These are phyloP conservation scores for Drosophila nr. perissopoda DNA, from an alignment of 2,888 invertebrate genomes.

Conservation along the genomic window DNA sequence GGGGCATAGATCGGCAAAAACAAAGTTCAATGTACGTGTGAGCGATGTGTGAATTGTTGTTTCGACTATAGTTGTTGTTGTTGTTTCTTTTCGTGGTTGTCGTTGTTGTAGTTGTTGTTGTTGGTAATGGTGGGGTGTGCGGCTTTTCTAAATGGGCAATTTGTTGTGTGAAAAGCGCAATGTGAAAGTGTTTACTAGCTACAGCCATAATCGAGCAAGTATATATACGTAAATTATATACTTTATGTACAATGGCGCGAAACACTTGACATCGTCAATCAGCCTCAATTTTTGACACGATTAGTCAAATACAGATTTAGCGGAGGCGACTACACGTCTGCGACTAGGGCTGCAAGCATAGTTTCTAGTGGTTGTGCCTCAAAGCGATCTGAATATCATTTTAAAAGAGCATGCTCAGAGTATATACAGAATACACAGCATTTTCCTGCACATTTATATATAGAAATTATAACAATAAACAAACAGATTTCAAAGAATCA, in stretches of 20 bases:
- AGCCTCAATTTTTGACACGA: conserved; percentile 45
- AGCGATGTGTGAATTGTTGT: conserved; percentile 34
- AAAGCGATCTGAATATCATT: background rate
- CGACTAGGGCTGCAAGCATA: conserved; percentile 1
- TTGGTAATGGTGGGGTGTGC: conserved; percentile 42
- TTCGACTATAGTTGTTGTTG: background rate
- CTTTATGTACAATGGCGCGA: conserved; percentile 17
- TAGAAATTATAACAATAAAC: background rate
- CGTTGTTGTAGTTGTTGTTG: background rate
- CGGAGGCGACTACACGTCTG: conserved; percentile 12
- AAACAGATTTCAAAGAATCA: background rate
- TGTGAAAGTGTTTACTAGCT: conserved; percentile 71
- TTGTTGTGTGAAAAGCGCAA: conserved; percentile 55
- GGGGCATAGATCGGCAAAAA: conserved; percentile 7
- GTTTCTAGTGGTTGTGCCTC: background rate
- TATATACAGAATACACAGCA: background rate
- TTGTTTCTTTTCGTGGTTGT: too few relatives aligned
- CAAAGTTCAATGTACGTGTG: conserved; percentile 76
- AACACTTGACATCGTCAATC: conserved; percentile 82
- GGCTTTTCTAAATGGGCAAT: conserved; percentile 65
- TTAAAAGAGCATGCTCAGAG: background rate
- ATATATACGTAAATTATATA: conserved; percentile 18
- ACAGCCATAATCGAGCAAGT: conserved; percentile 2
- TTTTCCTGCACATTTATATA: background rate
- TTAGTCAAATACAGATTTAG: conserved; percentile 25